Evolutionary conservation across 2,888 invertebrate species (phyloP).

Genomic region (Phlogophora meticulosa): DNA sequence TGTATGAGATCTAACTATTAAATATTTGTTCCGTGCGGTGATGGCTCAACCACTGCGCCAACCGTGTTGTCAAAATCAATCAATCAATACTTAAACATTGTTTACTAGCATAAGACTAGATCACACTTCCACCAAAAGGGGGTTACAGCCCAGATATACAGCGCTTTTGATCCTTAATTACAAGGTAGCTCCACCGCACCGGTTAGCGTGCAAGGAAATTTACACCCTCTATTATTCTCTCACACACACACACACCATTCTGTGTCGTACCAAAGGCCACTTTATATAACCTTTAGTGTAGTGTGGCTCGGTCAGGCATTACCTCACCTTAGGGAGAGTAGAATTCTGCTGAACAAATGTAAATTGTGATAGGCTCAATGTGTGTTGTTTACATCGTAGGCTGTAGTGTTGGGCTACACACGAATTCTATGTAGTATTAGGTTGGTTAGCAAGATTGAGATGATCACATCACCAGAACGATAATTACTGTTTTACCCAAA

Average conservation of each 20-base stretch:
- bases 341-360: not conserved
- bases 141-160: not conserved
- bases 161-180: not conserved
- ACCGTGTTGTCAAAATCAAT: too few relatives aligned
- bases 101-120: not conserved
- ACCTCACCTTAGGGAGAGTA: conserved; percentile 4
- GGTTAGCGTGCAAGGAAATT: not conserved
- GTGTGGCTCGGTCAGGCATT: not conserved
- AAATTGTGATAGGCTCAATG: not conserved
- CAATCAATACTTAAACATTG: too few relatives aligned
- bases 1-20: too few relatives aligned
- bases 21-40: too few relatives aligned
- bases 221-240: not conserved
- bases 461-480: too few relatives aligned
- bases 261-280: not conserved
- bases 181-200: not conserved
- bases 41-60: too few relatives aligned
- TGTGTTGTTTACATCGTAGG: not conserved
- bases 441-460: too few relatives aligned
- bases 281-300: not conserved
- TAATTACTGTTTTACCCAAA: too few relatives aligned
- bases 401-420: not conserved
- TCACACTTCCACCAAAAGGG: too few relatives aligned
- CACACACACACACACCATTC: not conserved
- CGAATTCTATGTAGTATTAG: not conserved